Percentiles rank a stretch among this genome's conserved stretches.
These are phyloP conservation scores for Danaus melanippus DNA, from an alignment of 1,140 invertebrate genomes.

Conservation along the genomic window DNA sequence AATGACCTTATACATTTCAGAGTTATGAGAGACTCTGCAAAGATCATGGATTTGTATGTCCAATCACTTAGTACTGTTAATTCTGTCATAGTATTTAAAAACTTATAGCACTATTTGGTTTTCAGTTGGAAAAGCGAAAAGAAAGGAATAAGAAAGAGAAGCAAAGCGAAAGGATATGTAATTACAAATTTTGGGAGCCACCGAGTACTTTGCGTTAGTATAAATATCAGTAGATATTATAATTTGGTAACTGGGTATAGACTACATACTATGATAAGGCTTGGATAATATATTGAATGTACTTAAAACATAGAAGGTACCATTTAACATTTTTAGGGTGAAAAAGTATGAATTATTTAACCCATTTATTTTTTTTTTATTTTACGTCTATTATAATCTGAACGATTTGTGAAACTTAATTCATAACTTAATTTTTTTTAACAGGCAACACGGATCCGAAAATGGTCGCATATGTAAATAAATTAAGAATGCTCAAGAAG, in stretches of 20 bases:
- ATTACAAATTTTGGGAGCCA: constrained; percentile 63
- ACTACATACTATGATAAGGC: too few relatives aligned
- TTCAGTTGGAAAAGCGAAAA: constrained; percentile 48
- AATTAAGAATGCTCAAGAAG: constrained; percentile 45
- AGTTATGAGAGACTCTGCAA: constrained; percentile 43
- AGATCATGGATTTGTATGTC: constrained; percentile 42
- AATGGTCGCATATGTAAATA: constrained; percentile 39
- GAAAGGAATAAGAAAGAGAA: constrained; percentile 50
- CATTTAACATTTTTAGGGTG: too few relatives aligned
- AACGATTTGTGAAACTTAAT: not conserved
- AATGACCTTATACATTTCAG: constrained; percentile 26
- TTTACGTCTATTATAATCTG: constrained; percentile 1
- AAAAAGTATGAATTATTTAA: too few relatives aligned
- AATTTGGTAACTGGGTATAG: too few relatives aligned
- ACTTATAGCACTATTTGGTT: constrained; percentile 3
- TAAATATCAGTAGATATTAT: too few relatives aligned
- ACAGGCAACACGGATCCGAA: constrained; percentile 49
- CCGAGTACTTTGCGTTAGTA: constrained; percentile 54
- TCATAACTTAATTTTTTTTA: constrained; percentile 10
- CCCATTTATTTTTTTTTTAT: not conserved
- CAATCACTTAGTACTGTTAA: not conserved
- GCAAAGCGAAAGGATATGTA: constrained; percentile 44
- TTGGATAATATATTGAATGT: too few relatives aligned
- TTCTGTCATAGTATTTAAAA: not conserved
- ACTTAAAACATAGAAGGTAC: too few relatives aligned